These are phyloP conservation scores for Dunckerocampus dactyliophorus DNA, from an alignment of 2,113 vertebrate species.

Conservation along the genomic window DNA sequence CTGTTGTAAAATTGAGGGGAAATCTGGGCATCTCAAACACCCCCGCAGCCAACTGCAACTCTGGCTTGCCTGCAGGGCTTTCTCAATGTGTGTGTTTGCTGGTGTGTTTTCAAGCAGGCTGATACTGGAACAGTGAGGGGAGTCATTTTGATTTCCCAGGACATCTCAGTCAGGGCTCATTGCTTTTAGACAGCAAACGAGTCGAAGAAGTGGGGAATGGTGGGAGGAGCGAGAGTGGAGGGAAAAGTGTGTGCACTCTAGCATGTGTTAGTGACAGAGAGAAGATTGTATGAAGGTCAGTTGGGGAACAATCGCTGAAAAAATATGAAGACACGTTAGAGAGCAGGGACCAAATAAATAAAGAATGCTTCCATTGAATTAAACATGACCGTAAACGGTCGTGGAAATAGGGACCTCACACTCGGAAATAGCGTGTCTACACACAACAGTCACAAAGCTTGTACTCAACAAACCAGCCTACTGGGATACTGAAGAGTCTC, in stretches of 20 bases:
- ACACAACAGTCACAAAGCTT: background rate
- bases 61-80: conserved; percentile 28
- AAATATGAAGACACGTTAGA: conserved; percentile 49
- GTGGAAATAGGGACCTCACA: conserved; percentile 38
- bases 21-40: conserved; percentile 20
- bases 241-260: conserved; percentile 18
- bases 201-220: conserved; percentile 36
- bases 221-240: conserved; percentile 15
- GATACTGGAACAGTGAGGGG: conserved; percentile 26
- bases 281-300: conserved; percentile 31
- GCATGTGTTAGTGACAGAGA: conserved; percentile 2
- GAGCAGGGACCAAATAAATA: conserved; percentile 61
- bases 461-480: conserved; percentile 5
- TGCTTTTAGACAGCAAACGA: conserved; percentile 54
- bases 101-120: conserved; percentile 28
- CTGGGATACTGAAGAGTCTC: conserved; percentile 6
- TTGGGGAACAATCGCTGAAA: conserved; percentile 34
- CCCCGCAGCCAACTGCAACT: conserved; percentile 13
- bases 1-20: conserved; percentile 13
- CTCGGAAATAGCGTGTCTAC: conserved; percentile 22
- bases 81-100: conserved; percentile 19
- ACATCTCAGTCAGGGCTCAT: conserved; percentile 60
- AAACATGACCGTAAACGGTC: conserved; percentile 68
- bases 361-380: conserved; percentile 69
- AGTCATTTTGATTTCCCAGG: conserved; percentile 69